phyloP scores from a whole-genome alignment of 1,140 invertebrate species.

The Orius insidiosus region DNA sequence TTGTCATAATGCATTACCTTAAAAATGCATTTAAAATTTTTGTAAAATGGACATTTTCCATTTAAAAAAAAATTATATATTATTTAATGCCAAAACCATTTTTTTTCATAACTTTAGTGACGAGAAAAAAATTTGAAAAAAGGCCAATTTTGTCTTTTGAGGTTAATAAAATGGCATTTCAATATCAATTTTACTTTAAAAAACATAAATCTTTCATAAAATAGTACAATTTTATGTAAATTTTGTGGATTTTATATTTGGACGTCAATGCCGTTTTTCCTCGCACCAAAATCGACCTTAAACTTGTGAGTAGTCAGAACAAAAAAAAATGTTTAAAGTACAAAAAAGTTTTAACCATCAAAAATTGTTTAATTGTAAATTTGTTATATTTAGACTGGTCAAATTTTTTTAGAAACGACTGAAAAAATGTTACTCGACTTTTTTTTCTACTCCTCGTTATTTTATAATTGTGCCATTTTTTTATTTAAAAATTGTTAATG shows the following conservation, averaged over 20 bases:
- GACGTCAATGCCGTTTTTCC: too few species aligned
- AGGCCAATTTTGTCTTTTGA: too few species aligned
- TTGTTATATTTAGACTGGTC: not conserved
- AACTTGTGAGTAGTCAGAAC: not conserved
- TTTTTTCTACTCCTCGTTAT: slow-evolving; percentile 8
- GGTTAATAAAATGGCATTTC: too few species aligned
- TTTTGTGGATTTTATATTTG: too few species aligned
- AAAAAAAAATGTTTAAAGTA: slow-evolving; percentile 4
- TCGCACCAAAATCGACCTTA: not conserved
- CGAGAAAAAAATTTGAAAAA: too few species aligned
- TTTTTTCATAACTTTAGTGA: too few species aligned
- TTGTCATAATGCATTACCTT: not conserved
- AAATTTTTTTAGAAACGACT: slow-evolving; percentile 7
- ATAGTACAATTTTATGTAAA: too few species aligned
- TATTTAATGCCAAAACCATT: not conserved
- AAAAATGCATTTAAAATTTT: slow-evolving; percentile 1
- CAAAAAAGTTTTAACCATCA: slow-evolving; percentile 3
- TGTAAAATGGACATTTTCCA: not conserved
- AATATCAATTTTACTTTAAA: too few species aligned
- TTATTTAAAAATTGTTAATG: slow-evolving; percentile 14
- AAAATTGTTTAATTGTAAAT: not conserved
- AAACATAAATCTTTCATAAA: too few species aligned
- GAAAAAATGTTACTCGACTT: not conserved
- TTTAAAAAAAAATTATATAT: slow-evolving; percentile 1
- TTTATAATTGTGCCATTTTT: slow-evolving; percentile 14